Evolutionary conservation across 2,888 invertebrate species (phyloP), one percentile per base, ranked within the genome.

Genomic region (Tethea ocularis): DNA sequence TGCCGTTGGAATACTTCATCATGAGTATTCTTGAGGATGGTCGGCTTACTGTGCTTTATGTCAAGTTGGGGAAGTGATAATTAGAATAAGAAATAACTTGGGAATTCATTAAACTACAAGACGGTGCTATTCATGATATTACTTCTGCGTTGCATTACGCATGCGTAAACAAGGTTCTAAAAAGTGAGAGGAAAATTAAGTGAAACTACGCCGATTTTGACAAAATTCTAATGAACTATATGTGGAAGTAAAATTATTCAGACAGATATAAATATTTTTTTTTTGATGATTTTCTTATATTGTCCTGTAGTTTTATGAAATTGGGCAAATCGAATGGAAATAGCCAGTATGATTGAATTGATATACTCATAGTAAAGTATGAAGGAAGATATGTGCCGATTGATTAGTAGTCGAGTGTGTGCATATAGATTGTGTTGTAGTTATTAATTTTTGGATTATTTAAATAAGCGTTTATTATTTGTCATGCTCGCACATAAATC

Each of bases 1-100:
- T 68, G 82, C 82, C 82, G 91, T 81, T 89, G 92, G 92, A 86
- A 88, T 84, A 88, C 89, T 83, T 67, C 86, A 82, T 82, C 89
- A 81, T 78, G 88, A 85, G 91, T 87, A 87, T 84, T 83, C 89
- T 83, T 84, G 79, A 63, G 83, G 82, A 81, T 76, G 81, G 75
- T 77, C 84, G 77, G 80, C 78, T 73, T 72, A 73, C 82, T 73
- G 71, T 65, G 69, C 64, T 62, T 65, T 65, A 41, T 41, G 65
- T 66, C 63, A 72, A 68, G 63, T 66, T 63, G 70, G 66, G 68
- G 63, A 73, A 66, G 65, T 65, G 71, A 58, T 56, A 56, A 57
- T 56, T 41, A 38, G 51, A 55, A 41, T 38, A 51, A 29, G 17
- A 55, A 52, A 52, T 26, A 55, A 52, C 29, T 38, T 17, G 51